Conservation (phyloP, 2,888 invertebrate species). For the Oasisia sp. region DNA sequence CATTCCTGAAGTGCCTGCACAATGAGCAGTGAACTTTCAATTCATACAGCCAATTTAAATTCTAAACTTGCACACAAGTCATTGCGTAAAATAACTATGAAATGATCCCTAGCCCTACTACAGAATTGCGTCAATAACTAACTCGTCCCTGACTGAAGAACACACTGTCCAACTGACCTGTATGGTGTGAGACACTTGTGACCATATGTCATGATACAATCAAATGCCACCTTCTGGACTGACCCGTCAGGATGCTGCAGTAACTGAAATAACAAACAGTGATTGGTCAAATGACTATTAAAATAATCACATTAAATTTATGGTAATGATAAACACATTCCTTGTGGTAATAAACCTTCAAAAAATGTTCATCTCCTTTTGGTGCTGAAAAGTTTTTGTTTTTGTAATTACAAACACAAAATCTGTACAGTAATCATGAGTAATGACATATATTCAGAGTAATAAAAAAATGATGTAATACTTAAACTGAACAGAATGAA, state of each 20-base stretch:
- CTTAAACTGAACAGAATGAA: neutral
- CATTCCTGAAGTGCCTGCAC: no score
- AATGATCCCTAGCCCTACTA: neutral
- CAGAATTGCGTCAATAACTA: neutral
- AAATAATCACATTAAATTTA: neutral
- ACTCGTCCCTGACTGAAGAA: neutral
- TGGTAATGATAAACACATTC: neutral
- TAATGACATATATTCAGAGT: no score
- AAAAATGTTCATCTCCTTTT: no score
- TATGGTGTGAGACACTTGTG: slow-evolving; percentile 82
- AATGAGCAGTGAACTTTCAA: no score
- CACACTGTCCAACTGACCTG: slow-evolving; percentile 66
- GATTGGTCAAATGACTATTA: neutral
- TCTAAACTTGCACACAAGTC: no score
- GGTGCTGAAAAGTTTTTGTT: neutral
- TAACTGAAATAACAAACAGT: slow-evolving; percentile 77
- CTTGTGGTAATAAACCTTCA: no score
- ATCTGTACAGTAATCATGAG: no score
- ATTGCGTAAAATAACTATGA: neutral
- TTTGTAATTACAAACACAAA: neutral
- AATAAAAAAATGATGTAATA: neutral
- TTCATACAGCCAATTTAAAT: no score
- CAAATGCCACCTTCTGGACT: slow-evolving; percentile 86
- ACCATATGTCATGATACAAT: slow-evolving; percentile 88
- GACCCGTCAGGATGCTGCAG: slow-evolving; percentile 81